phyloP scores from a whole-genome alignment of 2,888 invertebrate genomes.

The Lochmaea crataegi region DNA sequence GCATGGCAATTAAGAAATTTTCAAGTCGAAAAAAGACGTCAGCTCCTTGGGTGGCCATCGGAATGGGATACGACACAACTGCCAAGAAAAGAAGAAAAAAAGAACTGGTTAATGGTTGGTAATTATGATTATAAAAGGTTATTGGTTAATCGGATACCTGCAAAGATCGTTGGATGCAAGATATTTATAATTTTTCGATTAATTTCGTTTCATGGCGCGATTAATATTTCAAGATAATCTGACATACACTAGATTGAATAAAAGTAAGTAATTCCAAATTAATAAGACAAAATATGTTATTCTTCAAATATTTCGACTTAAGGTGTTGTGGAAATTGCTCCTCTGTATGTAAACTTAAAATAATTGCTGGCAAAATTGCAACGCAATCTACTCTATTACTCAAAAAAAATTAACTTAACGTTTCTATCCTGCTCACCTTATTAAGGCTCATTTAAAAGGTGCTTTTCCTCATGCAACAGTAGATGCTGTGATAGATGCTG shows the following conservation, averaged over 20 bases:
- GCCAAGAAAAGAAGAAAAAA: slow-evolving; percentile 12
- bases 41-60: slow-evolving; percentile 58
- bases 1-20: slow-evolving; percentile 57
- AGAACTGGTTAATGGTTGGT: slow-evolving; percentile 29
- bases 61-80: slow-evolving; percentile 22
- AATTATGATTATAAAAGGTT: slow-evolving; percentile 34
- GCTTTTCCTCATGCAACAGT: no score
- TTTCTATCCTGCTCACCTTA: no score
- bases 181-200: slow-evolving; percentile 16
- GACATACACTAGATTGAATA: neutral
- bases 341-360: no score
- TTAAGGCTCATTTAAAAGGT: no score
- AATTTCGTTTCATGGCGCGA: neutral
- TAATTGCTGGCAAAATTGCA: no score
- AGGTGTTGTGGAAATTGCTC: no score
- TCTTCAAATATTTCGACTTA: no score
- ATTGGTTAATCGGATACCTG: slow-evolving; percentile 27
- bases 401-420: no score
- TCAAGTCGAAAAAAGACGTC: slow-evolving; percentile 56
- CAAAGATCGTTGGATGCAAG: slow-evolving; percentile 11
- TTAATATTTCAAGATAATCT: neutral
- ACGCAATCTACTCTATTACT: no score
- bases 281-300: no score
- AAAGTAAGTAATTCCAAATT: neutral
- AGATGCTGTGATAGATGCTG: no score